Percentiles rank a stretch among this genome's conserved stretches.
phyloP scores from a whole-genome alignment of 2,797 vertebrate genomes.

The Phaenicophaeus curvirostris region DNA sequence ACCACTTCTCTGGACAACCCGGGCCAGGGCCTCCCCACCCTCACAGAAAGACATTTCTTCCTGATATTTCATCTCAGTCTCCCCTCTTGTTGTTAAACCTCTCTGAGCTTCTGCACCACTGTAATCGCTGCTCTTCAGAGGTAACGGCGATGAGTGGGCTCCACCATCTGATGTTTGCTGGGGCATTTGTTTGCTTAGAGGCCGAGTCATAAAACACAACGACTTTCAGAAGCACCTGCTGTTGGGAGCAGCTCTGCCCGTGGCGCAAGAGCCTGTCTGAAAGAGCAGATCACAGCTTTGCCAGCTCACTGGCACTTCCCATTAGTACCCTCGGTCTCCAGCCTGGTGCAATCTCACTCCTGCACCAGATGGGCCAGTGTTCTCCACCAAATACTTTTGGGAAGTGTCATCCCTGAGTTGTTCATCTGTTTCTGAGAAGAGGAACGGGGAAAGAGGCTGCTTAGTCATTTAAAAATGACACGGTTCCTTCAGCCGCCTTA shows the following conservation, averaged over 20 bases:
- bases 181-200: background rate
- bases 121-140: background rate
- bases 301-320: background rate
- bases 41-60: too few relatives aligned
- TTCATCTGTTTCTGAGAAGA: constrained; percentile 12
- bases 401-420: background rate
- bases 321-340: background rate
- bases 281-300: background rate
- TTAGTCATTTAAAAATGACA: background rate
- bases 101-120: background rate
- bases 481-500: background rate
- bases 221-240: rapidly evolving
- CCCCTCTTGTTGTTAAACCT: background rate
- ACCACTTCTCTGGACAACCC: too few relatives aligned
- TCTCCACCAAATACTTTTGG: background rate
- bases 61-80: background rate
- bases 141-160: background rate
- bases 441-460: background rate
- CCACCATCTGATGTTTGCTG: rapidly evolving
- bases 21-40: too few relatives aligned
- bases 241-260: background rate
- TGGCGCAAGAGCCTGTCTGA: background rate
- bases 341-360: background rate
- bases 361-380: background rate
- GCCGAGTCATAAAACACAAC: background rate